Conservation (phyloP, 1,140 invertebrate genomes). For the Ganaspis sp. region DNA sequence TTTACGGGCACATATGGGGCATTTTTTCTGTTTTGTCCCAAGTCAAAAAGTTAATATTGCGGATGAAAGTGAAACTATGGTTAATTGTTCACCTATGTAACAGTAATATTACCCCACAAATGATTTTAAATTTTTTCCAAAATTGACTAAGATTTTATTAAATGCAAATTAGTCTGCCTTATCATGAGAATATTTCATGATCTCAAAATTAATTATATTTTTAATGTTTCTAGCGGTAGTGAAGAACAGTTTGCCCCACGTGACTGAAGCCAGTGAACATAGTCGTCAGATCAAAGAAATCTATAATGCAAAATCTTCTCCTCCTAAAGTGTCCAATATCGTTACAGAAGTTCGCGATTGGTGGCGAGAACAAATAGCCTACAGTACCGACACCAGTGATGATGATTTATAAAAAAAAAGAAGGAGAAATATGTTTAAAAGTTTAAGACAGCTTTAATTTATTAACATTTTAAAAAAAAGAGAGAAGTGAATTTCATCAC, state of each 20-base stretch:
- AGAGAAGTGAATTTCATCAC: too few species aligned
- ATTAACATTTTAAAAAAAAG: too few species aligned
- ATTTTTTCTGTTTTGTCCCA: too few species aligned
- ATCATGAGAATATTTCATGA: too few species aligned
- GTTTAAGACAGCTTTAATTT: neutral
- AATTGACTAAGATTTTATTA: too few species aligned
- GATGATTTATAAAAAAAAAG: slow-evolving; percentile 70
- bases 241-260: slow-evolving; percentile 74
- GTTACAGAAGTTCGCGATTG: slow-evolving; percentile 80
- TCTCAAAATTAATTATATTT: slow-evolving; percentile 1
- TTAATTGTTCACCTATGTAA: too few species aligned
- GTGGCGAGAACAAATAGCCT: slow-evolving; percentile 81
- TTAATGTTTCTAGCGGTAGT: slow-evolving; percentile 59
- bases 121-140: too few species aligned
- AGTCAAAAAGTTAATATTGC: too few species aligned
- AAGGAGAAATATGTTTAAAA: neutral
- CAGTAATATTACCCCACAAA: too few species aligned
- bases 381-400: slow-evolving; percentile 78
- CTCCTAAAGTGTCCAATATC: slow-evolving; percentile 77
- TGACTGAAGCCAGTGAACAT: slow-evolving; percentile 74
- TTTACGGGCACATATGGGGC: too few species aligned
- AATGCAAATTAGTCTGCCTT: too few species aligned
- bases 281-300: slow-evolving; percentile 67
- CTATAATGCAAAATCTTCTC: slow-evolving; percentile 64
- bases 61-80: too few species aligned